A percentile compares a stretch with the other conserved stretches of the same genome.
Conservation (phyloP, 2,113 vertebrate genomes). For the Myotis lucifugus region DNA sequence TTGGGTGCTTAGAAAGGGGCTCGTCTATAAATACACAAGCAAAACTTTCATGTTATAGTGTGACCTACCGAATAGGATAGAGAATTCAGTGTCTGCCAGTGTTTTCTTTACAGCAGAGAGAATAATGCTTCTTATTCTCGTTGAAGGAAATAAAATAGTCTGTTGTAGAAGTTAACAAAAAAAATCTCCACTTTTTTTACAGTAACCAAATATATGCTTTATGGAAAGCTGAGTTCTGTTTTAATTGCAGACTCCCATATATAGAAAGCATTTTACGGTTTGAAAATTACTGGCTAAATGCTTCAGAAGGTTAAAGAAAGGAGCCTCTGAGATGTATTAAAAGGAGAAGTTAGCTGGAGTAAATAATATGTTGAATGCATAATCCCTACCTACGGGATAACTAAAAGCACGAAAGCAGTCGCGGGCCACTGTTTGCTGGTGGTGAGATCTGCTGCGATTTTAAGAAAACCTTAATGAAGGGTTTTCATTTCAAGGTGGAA, state of each 20-base stretch:
- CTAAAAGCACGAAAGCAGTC: not conserved
- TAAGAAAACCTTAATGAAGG: conserved; percentile 7
- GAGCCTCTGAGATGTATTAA: not conserved
- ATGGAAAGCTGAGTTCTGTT: conserved; percentile 2
- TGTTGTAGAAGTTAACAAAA: not conserved
- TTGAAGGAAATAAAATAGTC: not conserved
- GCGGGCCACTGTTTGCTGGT: not conserved
- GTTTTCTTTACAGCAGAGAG: not conserved
- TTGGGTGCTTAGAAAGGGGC: not conserved
- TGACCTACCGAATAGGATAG: not conserved
- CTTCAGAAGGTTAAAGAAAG: conserved; percentile 37
- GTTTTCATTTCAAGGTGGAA: conserved; percentile 6
- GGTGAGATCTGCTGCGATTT: conserved; percentile 1
- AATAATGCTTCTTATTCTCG: not conserved
- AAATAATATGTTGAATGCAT: not conserved
- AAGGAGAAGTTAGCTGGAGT: conserved; percentile 15
- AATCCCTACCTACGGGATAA: not conserved
- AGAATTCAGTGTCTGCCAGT: not conserved
- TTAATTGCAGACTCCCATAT: not conserved
- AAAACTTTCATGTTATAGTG: not conserved
- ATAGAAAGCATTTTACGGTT: not conserved
- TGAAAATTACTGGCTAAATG: not conserved
- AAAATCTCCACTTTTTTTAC: not conserved
- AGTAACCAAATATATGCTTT: not conserved
- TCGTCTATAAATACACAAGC: not conserved